Conservation (phyloP, 2,113 vertebrate species). For the Muntiacus reevesi region DNA sequence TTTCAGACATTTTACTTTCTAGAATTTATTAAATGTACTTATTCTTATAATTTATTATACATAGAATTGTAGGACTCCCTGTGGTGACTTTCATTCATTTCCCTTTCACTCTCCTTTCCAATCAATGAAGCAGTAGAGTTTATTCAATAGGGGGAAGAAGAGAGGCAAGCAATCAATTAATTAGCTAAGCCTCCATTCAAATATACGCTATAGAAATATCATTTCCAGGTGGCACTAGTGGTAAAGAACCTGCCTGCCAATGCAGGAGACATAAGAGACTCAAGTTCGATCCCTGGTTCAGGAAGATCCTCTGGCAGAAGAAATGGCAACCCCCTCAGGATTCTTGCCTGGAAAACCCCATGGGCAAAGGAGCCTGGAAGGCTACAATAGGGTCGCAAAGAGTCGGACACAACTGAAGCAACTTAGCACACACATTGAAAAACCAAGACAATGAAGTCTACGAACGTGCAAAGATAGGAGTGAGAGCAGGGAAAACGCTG, state of each 20-base stretch:
- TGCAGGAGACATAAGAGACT: not conserved
- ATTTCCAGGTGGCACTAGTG: not conserved
- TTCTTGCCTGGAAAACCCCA: not conserved
- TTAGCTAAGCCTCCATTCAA: not conserved
- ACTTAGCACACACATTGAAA: not conserved
- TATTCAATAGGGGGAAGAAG: not conserved
- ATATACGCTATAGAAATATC: not conserved
- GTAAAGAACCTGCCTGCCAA: not conserved
- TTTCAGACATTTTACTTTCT: not conserved
- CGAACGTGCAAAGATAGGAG: not conserved
- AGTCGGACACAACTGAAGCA: not conserved
- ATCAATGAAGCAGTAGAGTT: not conserved
- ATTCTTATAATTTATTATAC: not conserved
- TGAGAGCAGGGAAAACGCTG: not conserved
- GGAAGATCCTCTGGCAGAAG: not conserved
- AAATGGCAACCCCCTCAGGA: not conserved
- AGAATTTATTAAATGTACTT: not conserved
- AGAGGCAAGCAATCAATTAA: rapidly evolving
- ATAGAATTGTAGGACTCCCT: not conserved
- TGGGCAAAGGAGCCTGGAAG: not conserved
- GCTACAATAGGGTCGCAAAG: not conserved
- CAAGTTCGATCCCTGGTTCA: not conserved
- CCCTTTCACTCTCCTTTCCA: not conserved
- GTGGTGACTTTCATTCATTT: not conserved
- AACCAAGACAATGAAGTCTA: not conserved